Conservation (phyloP, 2,888 invertebrate species). For the Aricia artaxerxes region DNA sequence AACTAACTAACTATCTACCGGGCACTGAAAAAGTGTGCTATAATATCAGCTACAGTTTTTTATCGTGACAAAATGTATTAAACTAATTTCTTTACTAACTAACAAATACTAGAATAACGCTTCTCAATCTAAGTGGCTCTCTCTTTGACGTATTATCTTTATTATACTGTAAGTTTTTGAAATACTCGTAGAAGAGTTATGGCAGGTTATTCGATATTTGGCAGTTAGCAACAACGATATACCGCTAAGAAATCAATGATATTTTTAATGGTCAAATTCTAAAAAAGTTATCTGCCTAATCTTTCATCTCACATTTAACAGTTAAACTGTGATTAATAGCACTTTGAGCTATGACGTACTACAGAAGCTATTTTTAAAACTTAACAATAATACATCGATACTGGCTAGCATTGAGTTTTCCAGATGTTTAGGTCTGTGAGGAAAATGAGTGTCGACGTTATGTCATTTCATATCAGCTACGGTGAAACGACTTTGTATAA, state of each 20-base stretch:
- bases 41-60: too few species aligned
- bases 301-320: not conserved
- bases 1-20: too few species aligned
- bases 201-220: not conserved
- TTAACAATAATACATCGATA: not conserved
- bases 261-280: not conserved
- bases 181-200: too few species aligned
- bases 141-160: too few species aligned
- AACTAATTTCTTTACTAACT: too few species aligned
- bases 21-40: too few species aligned
- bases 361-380: not conserved
- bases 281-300: not conserved
- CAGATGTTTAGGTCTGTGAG: not conserved
- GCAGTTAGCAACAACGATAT: not conserved
- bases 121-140: too few species aligned
- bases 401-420: constrained; percentile 16
- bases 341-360: not conserved
- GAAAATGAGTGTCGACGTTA: not conserved
- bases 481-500: not conserved
- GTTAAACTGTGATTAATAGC: not conserved
- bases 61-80: too few species aligned
- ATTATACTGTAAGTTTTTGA: too few species aligned
- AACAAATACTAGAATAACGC: too few species aligned
- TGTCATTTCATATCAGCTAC: not conserved
- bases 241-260: not conserved